Conservation (phyloP, 2,797 vertebrate genomes). For the Muraenolepis orangiensis region DNA sequence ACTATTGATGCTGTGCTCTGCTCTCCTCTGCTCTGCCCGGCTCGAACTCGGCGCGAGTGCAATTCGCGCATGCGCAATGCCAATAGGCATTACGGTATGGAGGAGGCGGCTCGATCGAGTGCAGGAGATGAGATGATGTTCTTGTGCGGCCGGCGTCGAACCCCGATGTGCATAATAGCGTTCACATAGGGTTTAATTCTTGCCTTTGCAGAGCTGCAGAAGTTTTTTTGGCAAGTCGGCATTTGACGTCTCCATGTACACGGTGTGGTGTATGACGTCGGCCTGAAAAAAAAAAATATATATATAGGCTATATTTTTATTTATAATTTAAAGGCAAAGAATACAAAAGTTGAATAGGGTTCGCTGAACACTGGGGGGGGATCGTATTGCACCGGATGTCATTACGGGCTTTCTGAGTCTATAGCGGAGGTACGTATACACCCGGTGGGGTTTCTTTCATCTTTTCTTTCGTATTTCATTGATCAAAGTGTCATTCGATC, state of each 20-base stretch:
- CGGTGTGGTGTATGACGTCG: slow-evolving; percentile 30
- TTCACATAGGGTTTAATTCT: slow-evolving; percentile 45
- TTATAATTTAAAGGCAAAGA: too few species aligned
- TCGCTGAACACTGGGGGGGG: slow-evolving; percentile 43
- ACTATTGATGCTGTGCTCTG: too few species aligned
- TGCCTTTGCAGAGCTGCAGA: slow-evolving; percentile 57
- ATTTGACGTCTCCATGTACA: slow-evolving; percentile 52
- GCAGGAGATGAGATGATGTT: slow-evolving; percentile 64
- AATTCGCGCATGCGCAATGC: slow-evolving; percentile 65
- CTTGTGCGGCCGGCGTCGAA: slow-evolving; percentile 51
- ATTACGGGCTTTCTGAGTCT: slow-evolving; percentile 64
- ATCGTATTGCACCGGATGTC: slow-evolving; percentile 70
- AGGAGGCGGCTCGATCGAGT: slow-evolving; percentile 52
- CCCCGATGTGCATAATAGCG: slow-evolving; percentile 42
- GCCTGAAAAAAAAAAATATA: too few species aligned
- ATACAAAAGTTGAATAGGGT: background rate
- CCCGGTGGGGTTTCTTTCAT: too few species aligned
- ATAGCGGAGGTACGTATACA: slow-evolving; percentile 64
- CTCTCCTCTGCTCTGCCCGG: too few species aligned
- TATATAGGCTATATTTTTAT: too few species aligned
- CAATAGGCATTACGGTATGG: slow-evolving; percentile 36
- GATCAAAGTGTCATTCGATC: background rate
- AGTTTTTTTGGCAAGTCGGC: slow-evolving; percentile 64
- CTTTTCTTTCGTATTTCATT: too few species aligned
- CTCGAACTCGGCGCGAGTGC: too few species aligned